A percentile compares a stretch with the other conserved stretches of the same genome.
These are phyloP conservation scores for Troglohyphantes excavatus DNA, from an alignment of 2,888 invertebrate species.

Conservation along the genomic window DNA sequence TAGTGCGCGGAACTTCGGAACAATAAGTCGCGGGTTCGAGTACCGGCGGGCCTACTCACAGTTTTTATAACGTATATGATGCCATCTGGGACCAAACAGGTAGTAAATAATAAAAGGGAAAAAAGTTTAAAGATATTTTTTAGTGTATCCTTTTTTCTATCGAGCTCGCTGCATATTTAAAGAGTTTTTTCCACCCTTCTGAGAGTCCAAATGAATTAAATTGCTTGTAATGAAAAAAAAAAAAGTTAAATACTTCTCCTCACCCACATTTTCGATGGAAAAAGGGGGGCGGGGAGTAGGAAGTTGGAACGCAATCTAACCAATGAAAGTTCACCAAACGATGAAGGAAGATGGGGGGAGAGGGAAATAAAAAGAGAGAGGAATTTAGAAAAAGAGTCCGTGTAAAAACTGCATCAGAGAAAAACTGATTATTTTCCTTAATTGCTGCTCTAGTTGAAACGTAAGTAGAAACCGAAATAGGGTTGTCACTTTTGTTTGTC, in stretches of 20 bases:
- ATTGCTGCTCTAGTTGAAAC: conserved; percentile 78
- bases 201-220: neutral
- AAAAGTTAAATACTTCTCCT: neutral
- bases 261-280: conserved; percentile 16
- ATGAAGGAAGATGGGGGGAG: conserved; percentile 15
- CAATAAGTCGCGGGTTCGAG: too few relatives aligned
- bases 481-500: conserved; percentile 56
- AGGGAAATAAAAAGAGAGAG: conserved; percentile 51
- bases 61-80: too few relatives aligned
- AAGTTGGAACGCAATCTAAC: conserved; percentile 67
- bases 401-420: conserved; percentile 74
- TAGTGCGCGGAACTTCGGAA: too few relatives aligned
- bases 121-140: too few relatives aligned
- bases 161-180: neutral
- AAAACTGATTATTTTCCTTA: conserved; percentile 79
- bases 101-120: too few relatives aligned
- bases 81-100: too few relatives aligned
- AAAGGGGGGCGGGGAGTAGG: neutral
- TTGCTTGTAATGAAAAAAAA: too few relatives aligned
- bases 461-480: conserved; percentile 69
- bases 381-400: conserved; percentile 67
- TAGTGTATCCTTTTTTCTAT: neutral
- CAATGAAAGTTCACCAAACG: conserved; percentile 71
- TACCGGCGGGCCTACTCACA: too few relatives aligned
- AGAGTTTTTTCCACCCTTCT: neutral